Evolutionary conservation across 2,888 invertebrate genomes (phyloP), one percentile per base, ranked within the genome.

Genomic region (Andrena hattorfiana): DNA sequence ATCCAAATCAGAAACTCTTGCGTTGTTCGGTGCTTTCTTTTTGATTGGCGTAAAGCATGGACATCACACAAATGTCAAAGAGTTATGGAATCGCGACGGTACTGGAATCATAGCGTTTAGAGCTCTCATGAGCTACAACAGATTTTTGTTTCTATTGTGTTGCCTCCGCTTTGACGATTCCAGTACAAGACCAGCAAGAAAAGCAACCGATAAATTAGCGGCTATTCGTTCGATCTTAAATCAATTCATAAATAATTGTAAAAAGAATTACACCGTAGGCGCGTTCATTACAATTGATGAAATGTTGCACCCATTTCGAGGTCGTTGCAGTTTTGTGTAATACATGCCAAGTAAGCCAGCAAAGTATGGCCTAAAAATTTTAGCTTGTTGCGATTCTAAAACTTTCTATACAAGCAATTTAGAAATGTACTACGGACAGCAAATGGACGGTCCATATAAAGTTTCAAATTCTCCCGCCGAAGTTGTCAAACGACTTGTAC

Each of bases 281-380:
- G 56, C 20, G 10, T 54, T 7, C 5, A 23, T 73, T 10, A 13
- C 28, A n/a, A 23, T 73, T n/a, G 64, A 56, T n/a, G 64, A 73
- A 26, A 54, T 54, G 64, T 13, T 64, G 20, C 49, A 54, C 5
- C n/a, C 28, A 4, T 73, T 73, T 16, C 13, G 42, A 64, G 54
- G 56, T n/a, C 63, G 56, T 10, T 73, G 64, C n/a, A 73, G 56
- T 20, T 64, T 64, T 28, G n/a, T 63, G 6, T 51, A 62, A 35
- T 54, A 64, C 28, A 64, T 64, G 5, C 16, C 72, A n/a, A 54
- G n/a, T n/a, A 73, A 54, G 23, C 35, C 56, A 7, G 56, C 64
- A 23, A 56, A 64, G 3, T 56, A 54, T 10, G 35, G 72, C 10
- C 13, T 73, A 42, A 73, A 64, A 28, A n/a, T 63, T 5, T 16